Evolutionary conservation across 2,797 vertebrate genomes (phyloP), one percentile per base, ranked within the genome.

Genomic region (Microchirus variegatus): DNA sequence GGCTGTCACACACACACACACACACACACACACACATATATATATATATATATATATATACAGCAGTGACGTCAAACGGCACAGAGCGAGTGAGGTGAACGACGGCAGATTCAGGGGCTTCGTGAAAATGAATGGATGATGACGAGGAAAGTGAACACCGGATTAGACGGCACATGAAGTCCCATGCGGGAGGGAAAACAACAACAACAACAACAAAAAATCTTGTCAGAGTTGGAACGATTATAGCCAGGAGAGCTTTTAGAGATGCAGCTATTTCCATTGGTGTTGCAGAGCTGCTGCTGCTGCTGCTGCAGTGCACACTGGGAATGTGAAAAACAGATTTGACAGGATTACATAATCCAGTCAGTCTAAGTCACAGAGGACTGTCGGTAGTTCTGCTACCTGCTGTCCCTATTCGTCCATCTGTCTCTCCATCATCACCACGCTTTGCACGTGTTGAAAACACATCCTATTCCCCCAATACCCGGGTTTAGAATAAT

Each of bases 311-410:
- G 82, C 73, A 75, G 67, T 76, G 81, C 74, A 81, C 73, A 80
- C 43, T 15, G 68, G 65, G 64, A 43, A 80, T 73, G 78, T 70
- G 37, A 64, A 73, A 79, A 80, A 67, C 79, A 73, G 76, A 84
- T 89, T 82, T 84, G 83, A 85, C 71, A 73, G 77, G 82, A 86
- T 92, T 91, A 88, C 82, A 89, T 91, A 89, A 92, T 87, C 77
- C 75, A 82, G 70, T 73, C 78, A 47, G 63, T 67, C 59, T 73
- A 72, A 81, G 38, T 79, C 83, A 79, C 56, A 3, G 61, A 75
- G 63, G 70, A 60, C 70, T 37, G 62, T 64, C 71, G 81, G 67
- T 68, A 55, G 72, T 53, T 68, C 60, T 59, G 52, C 50, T 66
- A 79, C 66, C 81, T 78, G 72, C 72, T 80, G 77, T 70, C 70